Conservation (phyloP, 1,140 invertebrate species). For the Panulirus ornatus region DNA sequence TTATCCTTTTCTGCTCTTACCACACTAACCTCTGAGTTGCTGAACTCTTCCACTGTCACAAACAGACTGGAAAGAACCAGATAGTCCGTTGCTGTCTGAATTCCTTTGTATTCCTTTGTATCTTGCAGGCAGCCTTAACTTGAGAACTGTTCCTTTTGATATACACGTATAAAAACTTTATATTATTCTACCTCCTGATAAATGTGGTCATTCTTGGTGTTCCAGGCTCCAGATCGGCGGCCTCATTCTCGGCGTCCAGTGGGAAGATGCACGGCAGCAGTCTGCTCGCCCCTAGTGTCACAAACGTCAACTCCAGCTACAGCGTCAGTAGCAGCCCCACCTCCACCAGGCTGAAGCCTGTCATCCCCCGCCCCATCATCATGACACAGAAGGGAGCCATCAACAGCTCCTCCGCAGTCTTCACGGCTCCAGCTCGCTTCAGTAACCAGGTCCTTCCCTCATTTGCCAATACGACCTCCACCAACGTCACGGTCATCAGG, state of each 20-base stretch:
- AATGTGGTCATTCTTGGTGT: too few species aligned
- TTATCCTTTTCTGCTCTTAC: too few species aligned
- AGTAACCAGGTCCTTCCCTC: conserved; percentile 53
- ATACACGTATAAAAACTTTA: too few species aligned
- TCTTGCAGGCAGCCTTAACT: too few species aligned
- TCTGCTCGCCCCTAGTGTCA: not conserved
- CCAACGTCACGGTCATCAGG: conserved; percentile 69
- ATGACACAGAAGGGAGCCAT: not conserved
- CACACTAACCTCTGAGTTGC: too few species aligned
- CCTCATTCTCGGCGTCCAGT: not conserved
- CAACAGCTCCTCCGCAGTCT: conserved; percentile 35
- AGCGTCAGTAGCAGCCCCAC: not conserved
- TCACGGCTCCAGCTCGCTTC: conserved; percentile 67
- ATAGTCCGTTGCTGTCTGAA: too few species aligned
- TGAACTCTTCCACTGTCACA: too few species aligned
- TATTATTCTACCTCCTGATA: too few species aligned
- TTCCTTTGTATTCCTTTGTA: too few species aligned
- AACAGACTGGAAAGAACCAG: too few species aligned
- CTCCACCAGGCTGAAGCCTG: not conserved
- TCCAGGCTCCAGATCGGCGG: not conserved
- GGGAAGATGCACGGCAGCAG: not conserved
- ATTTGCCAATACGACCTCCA: conserved; percentile 64
- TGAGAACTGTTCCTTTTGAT: too few species aligned
- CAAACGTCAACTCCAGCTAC: not conserved
- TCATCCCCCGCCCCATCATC: conserved; percentile 4